phyloP scores from a whole-genome alignment of 2,797 vertebrate genomes.

The Picus viridis region DNA sequence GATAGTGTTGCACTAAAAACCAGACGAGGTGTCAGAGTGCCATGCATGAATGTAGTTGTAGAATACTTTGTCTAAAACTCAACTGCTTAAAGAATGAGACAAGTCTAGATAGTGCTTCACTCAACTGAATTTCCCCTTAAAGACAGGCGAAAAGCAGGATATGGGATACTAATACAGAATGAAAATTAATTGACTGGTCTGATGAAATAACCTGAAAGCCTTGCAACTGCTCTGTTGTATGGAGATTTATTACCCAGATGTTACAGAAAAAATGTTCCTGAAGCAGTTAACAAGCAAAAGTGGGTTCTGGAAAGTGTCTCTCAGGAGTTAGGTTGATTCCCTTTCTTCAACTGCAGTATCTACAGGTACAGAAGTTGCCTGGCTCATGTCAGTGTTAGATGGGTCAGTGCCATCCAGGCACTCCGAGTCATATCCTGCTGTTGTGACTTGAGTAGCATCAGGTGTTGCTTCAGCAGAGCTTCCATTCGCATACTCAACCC shows the following conservation, averaged over 20 bases:
- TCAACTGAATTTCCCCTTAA: neutral
- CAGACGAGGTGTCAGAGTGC: neutral
- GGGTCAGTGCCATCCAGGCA: neutral
- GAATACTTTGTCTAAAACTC: neutral
- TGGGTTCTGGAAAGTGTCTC: neutral
- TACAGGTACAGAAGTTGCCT: rapidly evolving
- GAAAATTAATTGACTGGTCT: neutral
- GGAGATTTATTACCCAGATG: slow-evolving; percentile 29
- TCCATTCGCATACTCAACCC: slow-evolving; percentile 79
- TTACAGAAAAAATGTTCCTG: neutral
- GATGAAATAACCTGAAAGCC: neutral
- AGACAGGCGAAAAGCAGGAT: neutral
- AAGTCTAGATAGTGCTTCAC: neutral
- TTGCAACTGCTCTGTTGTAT: neutral
- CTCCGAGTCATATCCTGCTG: rapidly evolving
- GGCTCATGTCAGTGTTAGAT: rapidly evolving
- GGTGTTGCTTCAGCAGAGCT: neutral
- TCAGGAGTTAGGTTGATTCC: neutral
- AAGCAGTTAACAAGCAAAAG: neutral
- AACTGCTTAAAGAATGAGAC: neutral
- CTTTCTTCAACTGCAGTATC: neutral
- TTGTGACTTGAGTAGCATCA: rapidly evolving
- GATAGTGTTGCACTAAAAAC: neutral
- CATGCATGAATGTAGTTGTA: neutral
- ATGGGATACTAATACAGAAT: rapidly evolving